Conservation (phyloP, 2,113 vertebrate genomes). For the Catharus fuscescens region DNA sequence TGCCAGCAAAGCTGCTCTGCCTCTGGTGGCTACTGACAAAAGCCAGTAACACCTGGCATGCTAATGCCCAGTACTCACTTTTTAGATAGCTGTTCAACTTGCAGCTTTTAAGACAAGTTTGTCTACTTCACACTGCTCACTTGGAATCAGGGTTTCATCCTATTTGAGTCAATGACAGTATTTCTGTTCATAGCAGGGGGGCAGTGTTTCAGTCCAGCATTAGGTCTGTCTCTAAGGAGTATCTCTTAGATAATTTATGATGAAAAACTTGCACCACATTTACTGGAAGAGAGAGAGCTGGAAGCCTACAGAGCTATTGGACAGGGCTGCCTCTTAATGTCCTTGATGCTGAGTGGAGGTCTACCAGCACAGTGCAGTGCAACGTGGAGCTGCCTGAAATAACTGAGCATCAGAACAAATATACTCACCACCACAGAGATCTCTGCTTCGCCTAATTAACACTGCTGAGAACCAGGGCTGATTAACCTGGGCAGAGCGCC, state of each 20-base stretch:
- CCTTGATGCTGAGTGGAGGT: not conserved
- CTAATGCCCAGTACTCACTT: not conserved
- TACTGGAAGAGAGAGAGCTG: not conserved
- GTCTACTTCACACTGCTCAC: not conserved
- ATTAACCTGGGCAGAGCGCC: conserved; percentile 50
- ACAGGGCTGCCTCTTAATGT: not conserved
- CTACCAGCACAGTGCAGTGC: not conserved
- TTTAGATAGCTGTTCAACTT: not conserved
- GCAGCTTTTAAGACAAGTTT: not conserved
- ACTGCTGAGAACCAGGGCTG: conserved; percentile 55
- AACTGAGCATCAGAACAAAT: conserved; percentile 6
- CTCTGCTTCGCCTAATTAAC: conserved; percentile 56
- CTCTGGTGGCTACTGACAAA: not conserved
- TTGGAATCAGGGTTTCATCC: not conserved
- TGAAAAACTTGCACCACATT: not conserved
- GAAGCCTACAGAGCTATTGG: not conserved
- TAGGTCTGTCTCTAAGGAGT: not conserved
- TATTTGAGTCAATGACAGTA: not conserved
- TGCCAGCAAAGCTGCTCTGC: not conserved
- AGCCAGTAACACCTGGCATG: not conserved
- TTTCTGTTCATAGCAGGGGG: not conserved
- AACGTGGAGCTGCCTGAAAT: not conserved
- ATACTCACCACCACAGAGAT: not conserved
- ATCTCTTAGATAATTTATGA: not conserved
- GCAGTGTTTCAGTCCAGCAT: not conserved